These are phyloP conservation scores for Forbesichthys agassizii DNA, from an alignment of 2,113 vertebrate species.

Conservation along the genomic window DNA sequence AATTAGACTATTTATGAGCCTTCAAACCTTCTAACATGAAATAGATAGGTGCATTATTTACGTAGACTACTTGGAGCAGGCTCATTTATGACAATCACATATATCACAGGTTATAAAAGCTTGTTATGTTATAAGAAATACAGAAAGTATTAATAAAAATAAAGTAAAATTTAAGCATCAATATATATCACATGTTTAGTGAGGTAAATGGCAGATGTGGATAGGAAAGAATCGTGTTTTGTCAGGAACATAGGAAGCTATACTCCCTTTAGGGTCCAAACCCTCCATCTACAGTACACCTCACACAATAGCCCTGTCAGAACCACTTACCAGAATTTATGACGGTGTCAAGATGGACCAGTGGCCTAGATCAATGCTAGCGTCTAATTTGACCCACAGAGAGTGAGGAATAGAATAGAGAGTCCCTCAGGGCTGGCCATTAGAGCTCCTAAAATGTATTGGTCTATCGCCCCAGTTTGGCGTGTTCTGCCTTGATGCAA, in stretches of 20 bases:
- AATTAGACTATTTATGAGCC: too few species aligned
- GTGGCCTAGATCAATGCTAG: slow-evolving; percentile 45
- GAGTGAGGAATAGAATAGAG: slow-evolving; percentile 57
- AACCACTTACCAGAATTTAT: slow-evolving; percentile 70
- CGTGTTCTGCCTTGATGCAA: slow-evolving; percentile 1
- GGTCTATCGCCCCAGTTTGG: slow-evolving; percentile 21
- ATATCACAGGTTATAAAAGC: too few species aligned
- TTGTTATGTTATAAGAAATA: too few species aligned
- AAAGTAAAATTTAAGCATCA: too few species aligned
- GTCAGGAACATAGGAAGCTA: slow-evolving; percentile 52
- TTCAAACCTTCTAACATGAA: too few species aligned
- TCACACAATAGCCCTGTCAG: slow-evolving; percentile 56
- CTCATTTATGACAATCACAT: too few species aligned
- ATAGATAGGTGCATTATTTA: too few species aligned
- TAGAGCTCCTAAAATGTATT: slow-evolving; percentile 43
- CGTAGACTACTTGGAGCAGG: too few species aligned
- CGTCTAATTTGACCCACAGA: slow-evolving; percentile 72
- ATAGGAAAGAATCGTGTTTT: slow-evolving; percentile 2
- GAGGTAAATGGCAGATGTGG: too few species aligned
- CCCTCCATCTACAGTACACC: slow-evolving; percentile 47
- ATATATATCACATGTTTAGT: too few species aligned
- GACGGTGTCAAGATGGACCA: slow-evolving; percentile 58
- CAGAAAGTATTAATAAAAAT: too few species aligned
- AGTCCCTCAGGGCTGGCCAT: slow-evolving; percentile 47
- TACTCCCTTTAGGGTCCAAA: slow-evolving; percentile 47